Evolutionary conservation across 2,113 vertebrate species (phyloP).

Genomic region (Lampris incognitus): DNA sequence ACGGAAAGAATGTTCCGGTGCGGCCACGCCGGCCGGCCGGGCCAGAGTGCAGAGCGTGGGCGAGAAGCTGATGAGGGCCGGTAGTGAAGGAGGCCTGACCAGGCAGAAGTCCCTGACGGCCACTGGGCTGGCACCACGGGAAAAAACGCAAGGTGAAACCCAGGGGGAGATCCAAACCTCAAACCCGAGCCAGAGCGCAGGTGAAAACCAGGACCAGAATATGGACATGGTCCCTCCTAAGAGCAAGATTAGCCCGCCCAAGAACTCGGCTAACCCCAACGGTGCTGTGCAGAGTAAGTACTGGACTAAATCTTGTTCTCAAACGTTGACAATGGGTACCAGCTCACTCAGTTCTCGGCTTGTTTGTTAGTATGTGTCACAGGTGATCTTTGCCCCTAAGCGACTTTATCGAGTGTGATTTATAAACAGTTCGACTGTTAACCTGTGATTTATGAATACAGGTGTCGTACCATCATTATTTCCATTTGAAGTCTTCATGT

Average conservation of each 20-base stretch:
- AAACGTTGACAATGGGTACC: not conserved
- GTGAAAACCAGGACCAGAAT: conserved; percentile 46
- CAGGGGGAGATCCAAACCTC: conserved; percentile 37
- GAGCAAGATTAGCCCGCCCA: conserved; percentile 70
- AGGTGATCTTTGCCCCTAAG: not conserved
- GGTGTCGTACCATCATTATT: not conserved
- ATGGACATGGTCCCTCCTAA: conserved; percentile 55
- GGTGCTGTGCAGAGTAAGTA: conserved; percentile 74
- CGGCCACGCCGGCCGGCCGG: conserved; percentile 47
- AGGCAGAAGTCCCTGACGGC: conserved; percentile 79
- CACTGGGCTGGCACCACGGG: conserved; percentile 15
- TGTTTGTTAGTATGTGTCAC: not conserved
- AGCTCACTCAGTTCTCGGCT: not conserved
- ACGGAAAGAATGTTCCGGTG: conserved; percentile 86
- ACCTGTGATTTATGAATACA: not conserved
- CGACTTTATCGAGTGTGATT: not conserved
- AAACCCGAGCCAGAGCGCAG: conserved; percentile 22
- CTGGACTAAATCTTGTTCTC: not conserved
- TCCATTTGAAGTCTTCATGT: not conserved
- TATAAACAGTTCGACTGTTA: not conserved
- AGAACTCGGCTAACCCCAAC: conserved; percentile 63
- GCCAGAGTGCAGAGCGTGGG: conserved; percentile 84
- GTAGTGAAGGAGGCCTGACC: conserved; percentile 84
- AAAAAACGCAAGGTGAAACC: conserved; percentile 50
- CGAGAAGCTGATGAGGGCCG: conserved; percentile 90